Evolutionary conservation across 2,113 vertebrate species (phyloP), one percentile per base, ranked within the genome.

Genomic region (Bufo gargarizans): DNA sequence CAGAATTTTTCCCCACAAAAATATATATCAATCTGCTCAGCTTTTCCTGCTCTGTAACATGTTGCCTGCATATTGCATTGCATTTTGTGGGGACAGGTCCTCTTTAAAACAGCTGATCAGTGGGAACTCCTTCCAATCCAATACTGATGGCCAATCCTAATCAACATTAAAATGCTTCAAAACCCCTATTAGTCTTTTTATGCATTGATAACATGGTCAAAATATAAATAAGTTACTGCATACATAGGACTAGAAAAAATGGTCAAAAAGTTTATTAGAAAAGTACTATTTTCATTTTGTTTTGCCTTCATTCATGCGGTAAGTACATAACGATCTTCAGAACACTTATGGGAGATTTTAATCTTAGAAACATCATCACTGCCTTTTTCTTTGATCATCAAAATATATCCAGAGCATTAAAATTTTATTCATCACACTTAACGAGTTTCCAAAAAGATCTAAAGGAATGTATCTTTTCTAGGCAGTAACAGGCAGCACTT

Each of bases 291-390:
- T 55, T n/a, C 33, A 22, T 53, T 55, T 78, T 78, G 50, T 55
- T 55, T 78, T 78, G 77, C 77, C 20, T 78, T 56, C 77, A 53
- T n/a, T 78, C 77, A 78, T 56, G 50, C 20, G 12, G 49, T 78
- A 22, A 78, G 77, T 78, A 78, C 77, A 78, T 78, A 55, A 55
- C n/a, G 49, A 78, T 78, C n/a, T 12, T 56, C 33, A 56, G 50
- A 78, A 78, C 49, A 78, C 77, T 78, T 78, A 78, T 78, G 49
- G 50, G 50, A 55, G 77, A 56, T 78, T 78, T 78, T 78, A 20
- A 22, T 78, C 20, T 55, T 78, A 50, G 47, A 78, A 78, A 78
- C 77, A 78, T 56, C 50, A 78, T 78, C 55, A 56, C 49, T 11
- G 50, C 50, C 11, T 53, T 78, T 61, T 78, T 49, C 72, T 76